Evolutionary conservation across 2,113 vertebrate species (phyloP).

Genomic region (Phalacrocorax aristotelis): DNA sequence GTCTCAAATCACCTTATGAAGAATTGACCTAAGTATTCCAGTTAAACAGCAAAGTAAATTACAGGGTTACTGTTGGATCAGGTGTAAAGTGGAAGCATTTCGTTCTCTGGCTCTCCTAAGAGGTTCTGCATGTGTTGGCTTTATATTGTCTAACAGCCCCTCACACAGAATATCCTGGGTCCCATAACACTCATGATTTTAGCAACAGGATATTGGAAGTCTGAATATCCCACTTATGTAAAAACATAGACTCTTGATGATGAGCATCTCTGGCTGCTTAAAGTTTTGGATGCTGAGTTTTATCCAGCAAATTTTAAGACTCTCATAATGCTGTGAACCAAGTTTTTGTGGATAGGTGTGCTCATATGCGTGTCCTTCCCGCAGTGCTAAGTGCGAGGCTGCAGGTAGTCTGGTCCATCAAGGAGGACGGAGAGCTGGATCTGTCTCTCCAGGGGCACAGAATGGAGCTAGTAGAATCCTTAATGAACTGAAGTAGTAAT

Average conservation of each 20-base stretch:
- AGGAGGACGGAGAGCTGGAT: not conserved
- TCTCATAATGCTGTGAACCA: not conserved
- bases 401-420: not conserved
- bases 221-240: not conserved
- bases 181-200: not conserved
- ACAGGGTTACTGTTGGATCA: not conserved
- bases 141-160: not conserved
- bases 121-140: not conserved
- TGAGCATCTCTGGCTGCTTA: not conserved
- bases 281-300: not conserved
- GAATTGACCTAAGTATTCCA: not conserved
- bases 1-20: not conserved
- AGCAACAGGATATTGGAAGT: not conserved
- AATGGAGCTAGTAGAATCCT: not conserved
- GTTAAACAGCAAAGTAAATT: not conserved
- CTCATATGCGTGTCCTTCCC: not conserved
- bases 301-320: not conserved
- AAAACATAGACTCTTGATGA: not conserved
- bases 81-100: not conserved
- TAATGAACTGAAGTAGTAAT: not conserved
- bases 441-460: not conserved
- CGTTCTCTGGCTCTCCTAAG: not conserved
- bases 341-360: not conserved
- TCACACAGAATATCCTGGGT: not conserved
- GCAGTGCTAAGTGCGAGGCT: not conserved